Evolutionary conservation across 92 coral and sea anemone genomes (phyloP).

Genomic region (Umimayanthus kanabou): DNA sequence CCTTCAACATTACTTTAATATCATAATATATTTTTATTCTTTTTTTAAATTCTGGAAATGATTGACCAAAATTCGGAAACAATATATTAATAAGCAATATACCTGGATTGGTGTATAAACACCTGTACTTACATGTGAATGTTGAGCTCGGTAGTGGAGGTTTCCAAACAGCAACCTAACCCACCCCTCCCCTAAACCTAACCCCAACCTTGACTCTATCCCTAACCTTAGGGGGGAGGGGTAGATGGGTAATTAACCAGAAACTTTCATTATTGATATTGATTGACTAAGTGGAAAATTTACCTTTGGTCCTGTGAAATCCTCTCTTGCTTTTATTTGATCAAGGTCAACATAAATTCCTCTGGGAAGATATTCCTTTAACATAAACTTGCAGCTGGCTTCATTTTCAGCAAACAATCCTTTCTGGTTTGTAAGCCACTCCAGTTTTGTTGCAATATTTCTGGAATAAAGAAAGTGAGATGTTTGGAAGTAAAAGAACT

Average conservation of each 20-base stretch:
- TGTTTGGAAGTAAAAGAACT: background rate
- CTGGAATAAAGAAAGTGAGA: constrained; percentile 37
- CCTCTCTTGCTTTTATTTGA: constrained; percentile 53
- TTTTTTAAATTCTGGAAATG: too few relatives aligned
- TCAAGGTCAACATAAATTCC: constrained; percentile 72
- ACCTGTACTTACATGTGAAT: too few relatives aligned
- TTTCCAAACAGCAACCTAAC: too few relatives aligned
- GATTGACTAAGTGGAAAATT: background rate
- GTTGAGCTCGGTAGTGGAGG: too few relatives aligned
- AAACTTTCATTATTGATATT: too few relatives aligned
- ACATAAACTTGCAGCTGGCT: constrained; percentile 58
- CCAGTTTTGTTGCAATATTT: constrained; percentile 54
- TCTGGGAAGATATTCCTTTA: constrained; percentile 63
- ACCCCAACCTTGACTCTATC: too few relatives aligned
- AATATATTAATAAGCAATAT: background rate
- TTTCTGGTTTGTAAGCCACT: constrained; percentile 54
- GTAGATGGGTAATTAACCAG: too few relatives aligned
- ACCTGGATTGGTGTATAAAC: too few relatives aligned
- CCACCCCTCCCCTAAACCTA: too few relatives aligned
- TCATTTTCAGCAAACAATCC: constrained; percentile 33
- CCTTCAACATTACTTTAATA: too few relatives aligned
- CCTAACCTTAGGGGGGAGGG: too few relatives aligned
- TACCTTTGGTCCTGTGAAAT: constrained; percentile 65
- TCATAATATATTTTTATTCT: too few relatives aligned
- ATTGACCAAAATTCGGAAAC: background rate